Evolutionary conservation across 2,888 invertebrate species (phyloP), one percentile per base, ranked within the genome.

Genomic region (Onchidella celtica): DNA sequence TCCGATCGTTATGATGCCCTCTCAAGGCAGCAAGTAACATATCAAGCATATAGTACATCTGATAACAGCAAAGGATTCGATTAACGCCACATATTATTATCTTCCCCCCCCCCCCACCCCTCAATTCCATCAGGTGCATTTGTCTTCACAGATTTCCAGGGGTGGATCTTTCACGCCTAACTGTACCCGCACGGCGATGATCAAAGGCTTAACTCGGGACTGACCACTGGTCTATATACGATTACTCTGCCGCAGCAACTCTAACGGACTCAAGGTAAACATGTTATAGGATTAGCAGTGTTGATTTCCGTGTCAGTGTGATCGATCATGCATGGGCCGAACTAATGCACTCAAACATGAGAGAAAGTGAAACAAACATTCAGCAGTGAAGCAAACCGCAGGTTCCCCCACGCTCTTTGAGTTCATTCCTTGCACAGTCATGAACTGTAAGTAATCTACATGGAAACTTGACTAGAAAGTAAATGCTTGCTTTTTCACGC

Each of bases 261-360:
- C 47, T 6, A 47, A 11, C 17, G 47, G 47, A 47, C 47, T 11
- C 6, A 47, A 17, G 9, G 17, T 29, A 6, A 65, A 65, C 17
- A 29, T 29, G 65, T 65, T 65, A 65, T 27, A 65, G 65, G 65
- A 65, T 65, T 65, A 65, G 29, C 29, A 65, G 32, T 17, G 27
- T 27, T 29, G 11, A 17, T 27, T 29, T 59, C 59, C 17, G 6
- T 65, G 14, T 65, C 17, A 4, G 27, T 27, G 17, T 24, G 36
- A 3, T 66, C 21, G 6, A 72, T 24, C 1, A 29, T 29, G 32
- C 29, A 29, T 86, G 21, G 87, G 81, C 14, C 84, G 85, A 27
- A 29, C 27, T 29, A n/a, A 66, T 32, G 32, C n/a, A 55, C 55
- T 55, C 55, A 55, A 14, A 17, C 14, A 55, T 55, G n/a, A n/a